Conservation (phyloP, 2,797 vertebrate species). For the Argentina silus region DNA sequence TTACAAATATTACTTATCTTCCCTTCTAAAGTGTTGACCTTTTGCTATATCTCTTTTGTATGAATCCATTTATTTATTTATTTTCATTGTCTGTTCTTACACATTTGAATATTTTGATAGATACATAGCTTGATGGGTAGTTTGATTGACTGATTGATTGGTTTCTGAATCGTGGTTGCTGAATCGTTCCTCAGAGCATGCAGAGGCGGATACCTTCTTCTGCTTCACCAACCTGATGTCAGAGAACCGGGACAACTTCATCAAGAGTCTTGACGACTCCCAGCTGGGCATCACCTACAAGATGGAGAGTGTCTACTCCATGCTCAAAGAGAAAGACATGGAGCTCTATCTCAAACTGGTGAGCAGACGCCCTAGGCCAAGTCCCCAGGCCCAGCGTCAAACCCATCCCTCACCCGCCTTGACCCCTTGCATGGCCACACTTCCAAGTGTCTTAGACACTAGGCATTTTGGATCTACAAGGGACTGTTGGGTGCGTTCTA, state of each 20-base stretch:
- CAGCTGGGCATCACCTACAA: conserved; percentile 98
- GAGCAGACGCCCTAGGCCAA: conserved; percentile 45
- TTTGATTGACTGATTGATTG: neutral
- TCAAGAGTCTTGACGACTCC: conserved; percentile 97
- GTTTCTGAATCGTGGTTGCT: too few relatives aligned
- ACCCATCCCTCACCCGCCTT: neutral
- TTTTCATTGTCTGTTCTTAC: neutral
- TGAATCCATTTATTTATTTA: neutral
- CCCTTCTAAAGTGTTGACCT: neutral
- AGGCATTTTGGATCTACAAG: too few relatives aligned
- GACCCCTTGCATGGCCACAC: neutral
- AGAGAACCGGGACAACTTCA: conserved; percentile 98
- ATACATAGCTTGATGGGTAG: neutral
- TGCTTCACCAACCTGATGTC: conserved; percentile 99
- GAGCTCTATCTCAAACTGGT: conserved; percentile 95
- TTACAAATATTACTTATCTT: neutral
- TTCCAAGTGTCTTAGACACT: neutral
- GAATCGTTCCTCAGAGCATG: conserved; percentile 84
- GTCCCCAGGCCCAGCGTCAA: neutral
- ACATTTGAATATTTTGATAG: neutral
- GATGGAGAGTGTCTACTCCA: conserved; percentile 97
- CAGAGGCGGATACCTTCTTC: conserved; percentile 96
- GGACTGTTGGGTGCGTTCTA: neutral
- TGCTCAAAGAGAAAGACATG: conserved; percentile 90
- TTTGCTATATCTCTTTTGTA: neutral